Percentiles rank a stretch among this genome's conserved stretches.
These are phyloP conservation scores for Denticeps clupeoides DNA, from an alignment of 2,797 vertebrate species.

Conservation along the genomic window DNA sequence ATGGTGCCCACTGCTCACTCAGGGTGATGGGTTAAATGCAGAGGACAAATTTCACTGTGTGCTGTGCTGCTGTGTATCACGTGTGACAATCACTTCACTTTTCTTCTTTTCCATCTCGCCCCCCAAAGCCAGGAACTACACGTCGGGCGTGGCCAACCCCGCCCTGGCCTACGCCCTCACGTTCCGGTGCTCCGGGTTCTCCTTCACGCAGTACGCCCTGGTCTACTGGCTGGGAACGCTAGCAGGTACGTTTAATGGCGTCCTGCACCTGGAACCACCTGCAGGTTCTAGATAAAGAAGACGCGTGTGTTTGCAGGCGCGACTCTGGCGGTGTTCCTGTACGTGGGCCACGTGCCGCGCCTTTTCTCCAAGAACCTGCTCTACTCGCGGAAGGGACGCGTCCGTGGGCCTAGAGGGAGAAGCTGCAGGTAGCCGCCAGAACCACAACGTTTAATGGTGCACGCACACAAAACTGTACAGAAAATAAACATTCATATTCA, in stretches of 20 bases:
- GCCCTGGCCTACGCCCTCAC: constrained; percentile 66
- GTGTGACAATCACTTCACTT: too few relatives aligned
- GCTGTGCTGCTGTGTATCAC: too few relatives aligned
- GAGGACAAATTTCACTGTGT: too few relatives aligned
- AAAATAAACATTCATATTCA: too few relatives aligned
- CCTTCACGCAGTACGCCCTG: constrained; percentile 53
- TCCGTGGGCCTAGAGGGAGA: constrained; percentile 60
- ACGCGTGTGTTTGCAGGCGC: constrained; percentile 66
- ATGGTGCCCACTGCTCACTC: too few relatives aligned
- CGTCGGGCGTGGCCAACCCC: constrained; percentile 77
- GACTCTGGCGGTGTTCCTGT: constrained; percentile 67
- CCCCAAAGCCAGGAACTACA: constrained; percentile 60
- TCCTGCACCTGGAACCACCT: neutral
- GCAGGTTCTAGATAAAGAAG: too few relatives aligned
- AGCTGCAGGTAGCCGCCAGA: constrained; percentile 12
- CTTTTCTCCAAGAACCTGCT: constrained; percentile 79
- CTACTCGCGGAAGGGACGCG: constrained; percentile 69
- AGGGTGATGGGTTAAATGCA: too few relatives aligned
- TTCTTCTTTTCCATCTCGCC: constrained; percentile 10
- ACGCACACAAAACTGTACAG: too few relatives aligned
- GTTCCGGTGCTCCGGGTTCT: constrained; percentile 74
- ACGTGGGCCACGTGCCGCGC: constrained; percentile 71
- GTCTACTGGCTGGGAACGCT: constrained; percentile 83
- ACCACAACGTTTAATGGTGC: too few relatives aligned
- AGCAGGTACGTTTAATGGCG: constrained; percentile 49